phyloP scores from a whole-genome alignment of 2,797 vertebrate genomes.

The Saxicola maurus region DNA sequence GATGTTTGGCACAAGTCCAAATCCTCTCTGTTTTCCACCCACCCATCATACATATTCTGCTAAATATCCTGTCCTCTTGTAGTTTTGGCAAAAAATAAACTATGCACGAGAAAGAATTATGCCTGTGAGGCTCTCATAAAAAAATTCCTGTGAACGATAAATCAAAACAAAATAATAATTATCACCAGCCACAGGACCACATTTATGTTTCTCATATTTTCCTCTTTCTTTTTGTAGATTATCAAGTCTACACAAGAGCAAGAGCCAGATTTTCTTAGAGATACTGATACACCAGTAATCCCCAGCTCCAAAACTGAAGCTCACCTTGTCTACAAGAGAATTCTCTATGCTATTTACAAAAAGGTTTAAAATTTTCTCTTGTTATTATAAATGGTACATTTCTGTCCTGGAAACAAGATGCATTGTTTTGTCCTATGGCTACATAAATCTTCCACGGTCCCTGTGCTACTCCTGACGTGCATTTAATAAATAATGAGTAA shows the following conservation, averaged over 20 bases:
- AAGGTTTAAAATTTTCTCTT: neutral
- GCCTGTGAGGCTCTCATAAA: conserved; percentile 67
- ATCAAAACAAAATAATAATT: conserved; percentile 82
- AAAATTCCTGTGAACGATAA: conserved; percentile 67
- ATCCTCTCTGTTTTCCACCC: conserved; percentile 33
- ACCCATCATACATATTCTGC: conserved; percentile 48
- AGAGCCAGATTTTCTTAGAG: conserved; percentile 30
- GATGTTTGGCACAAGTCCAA: conserved; percentile 34
- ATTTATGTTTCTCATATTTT: conserved; percentile 59
- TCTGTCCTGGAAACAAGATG: neutral
- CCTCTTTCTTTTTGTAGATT: conserved; percentile 19
- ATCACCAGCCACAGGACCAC: conserved; percentile 65
- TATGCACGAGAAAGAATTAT: conserved; percentile 58
- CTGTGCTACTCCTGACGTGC: neutral
- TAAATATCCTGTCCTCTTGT: conserved; percentile 53
- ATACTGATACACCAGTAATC: neutral
- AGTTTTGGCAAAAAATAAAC: conserved; percentile 58
- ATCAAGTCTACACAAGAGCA: conserved; percentile 62
- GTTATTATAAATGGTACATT: neutral
- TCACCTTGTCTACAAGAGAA: neutral
- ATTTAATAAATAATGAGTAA: neutral
- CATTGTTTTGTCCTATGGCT: neutral
- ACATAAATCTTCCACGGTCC: neutral
- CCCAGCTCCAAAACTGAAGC: neutral
- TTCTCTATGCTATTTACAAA: neutral